A percentile compares a stretch with the other conserved stretches of the same genome.
Conservation (phyloP, 2,888 invertebrate genomes). For the Mantis religiosa region DNA sequence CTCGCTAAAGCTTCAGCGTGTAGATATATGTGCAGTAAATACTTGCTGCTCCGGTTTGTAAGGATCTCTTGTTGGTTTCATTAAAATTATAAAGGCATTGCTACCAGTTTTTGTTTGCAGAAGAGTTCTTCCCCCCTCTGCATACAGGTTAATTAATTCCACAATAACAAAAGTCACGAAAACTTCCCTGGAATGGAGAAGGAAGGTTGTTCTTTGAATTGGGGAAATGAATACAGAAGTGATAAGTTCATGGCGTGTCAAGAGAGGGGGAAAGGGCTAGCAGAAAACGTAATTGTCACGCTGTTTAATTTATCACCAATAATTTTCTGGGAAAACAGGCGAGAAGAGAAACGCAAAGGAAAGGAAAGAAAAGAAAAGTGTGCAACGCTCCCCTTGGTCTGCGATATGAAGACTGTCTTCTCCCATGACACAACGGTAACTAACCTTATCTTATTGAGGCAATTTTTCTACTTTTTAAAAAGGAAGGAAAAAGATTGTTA, state of each 20-base stretch:
- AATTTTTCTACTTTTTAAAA: conserved; percentile 25
- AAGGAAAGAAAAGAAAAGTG: neutral
- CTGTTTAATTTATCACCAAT: conserved; percentile 23
- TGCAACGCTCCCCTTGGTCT: neutral
- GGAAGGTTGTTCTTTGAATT: conserved; percentile 2
- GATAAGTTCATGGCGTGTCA: conserved; percentile 1
- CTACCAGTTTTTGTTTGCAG: neutral
- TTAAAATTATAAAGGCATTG: neutral
- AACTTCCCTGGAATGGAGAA: neutral
- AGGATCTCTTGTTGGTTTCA: neutral
- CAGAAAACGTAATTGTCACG: conserved; percentile 16
- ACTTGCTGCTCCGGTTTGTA: neutral
- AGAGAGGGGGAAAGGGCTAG: neutral
- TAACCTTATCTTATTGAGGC: conserved; percentile 17
- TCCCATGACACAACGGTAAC: neutral
- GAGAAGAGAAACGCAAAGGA: neutral
- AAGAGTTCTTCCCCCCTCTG: neutral
- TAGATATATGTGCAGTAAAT: neutral
- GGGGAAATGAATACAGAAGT: conserved; percentile 11
- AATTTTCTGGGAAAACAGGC: conserved; percentile 21
- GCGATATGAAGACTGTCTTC: neutral
- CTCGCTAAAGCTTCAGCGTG: neutral
- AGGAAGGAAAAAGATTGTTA: conserved; percentile 20
- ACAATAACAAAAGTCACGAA: neutral
- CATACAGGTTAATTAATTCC: neutral